Conservation (phyloP, 2,888 invertebrate species). For the Eupithecia exiguata region DNA sequence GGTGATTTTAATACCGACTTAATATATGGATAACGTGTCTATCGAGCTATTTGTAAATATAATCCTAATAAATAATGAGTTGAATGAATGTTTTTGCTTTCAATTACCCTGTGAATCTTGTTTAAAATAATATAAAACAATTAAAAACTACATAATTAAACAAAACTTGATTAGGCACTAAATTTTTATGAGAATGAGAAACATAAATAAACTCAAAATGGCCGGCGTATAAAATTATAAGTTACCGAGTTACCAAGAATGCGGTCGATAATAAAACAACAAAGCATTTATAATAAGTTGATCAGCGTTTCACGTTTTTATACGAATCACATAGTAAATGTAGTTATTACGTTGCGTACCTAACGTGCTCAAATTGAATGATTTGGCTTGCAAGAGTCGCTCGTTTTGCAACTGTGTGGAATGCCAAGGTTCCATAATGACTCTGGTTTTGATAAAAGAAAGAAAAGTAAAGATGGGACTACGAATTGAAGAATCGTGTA, state of each 20-base stretch:
- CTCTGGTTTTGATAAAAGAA: neutral
- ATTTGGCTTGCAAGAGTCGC: slow-evolving; percentile 14
- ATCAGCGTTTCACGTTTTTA: slow-evolving; percentile 33
- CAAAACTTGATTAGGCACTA: neutral
- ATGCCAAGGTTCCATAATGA: slow-evolving; percentile 40
- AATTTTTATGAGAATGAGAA: slow-evolving; percentile 7
- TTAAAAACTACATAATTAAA: neutral
- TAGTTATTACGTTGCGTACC: slow-evolving; percentile 6
- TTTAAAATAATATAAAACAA: neutral
- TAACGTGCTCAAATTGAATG: slow-evolving; percentile 34
- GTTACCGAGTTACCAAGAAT: slow-evolving; percentile 29
- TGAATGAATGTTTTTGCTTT: neutral
- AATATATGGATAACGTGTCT: neutral
- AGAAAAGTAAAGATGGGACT: neutral
- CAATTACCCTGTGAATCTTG: neutral
- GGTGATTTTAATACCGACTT: neutral
- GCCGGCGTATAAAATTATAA: slow-evolving; percentile 22
- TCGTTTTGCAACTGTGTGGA: slow-evolving; percentile 22
- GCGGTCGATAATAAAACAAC: slow-evolving; percentile 35
- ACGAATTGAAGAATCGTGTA: neutral
- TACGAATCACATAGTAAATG: slow-evolving; percentile 15
- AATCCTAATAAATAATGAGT: slow-evolving; percentile 14
- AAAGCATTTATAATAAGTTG: slow-evolving; percentile 30
- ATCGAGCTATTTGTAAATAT: slow-evolving; percentile 20
- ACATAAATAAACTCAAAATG: slow-evolving; percentile 13